These are phyloP conservation scores for Tachypleus tridentatus DNA, from an alignment of 1,140 invertebrate species.

Conservation along the genomic window DNA sequence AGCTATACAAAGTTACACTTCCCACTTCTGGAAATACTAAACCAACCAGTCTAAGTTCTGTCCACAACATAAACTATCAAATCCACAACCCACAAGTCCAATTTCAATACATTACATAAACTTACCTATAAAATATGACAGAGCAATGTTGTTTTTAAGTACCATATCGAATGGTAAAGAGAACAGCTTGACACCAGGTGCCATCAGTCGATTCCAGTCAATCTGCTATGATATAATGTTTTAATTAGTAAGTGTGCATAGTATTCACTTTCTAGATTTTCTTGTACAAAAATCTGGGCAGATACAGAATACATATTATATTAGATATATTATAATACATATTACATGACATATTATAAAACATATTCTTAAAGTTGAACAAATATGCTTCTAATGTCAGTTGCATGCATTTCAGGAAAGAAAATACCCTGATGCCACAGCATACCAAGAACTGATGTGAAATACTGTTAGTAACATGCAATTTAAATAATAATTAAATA, in stretches of 20 bases:
- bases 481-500: too few relatives aligned
- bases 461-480: too few relatives aligned
- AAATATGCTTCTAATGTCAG: too few relatives aligned
- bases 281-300: conserved; percentile 16
- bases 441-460: too few relatives aligned
- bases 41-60: too few relatives aligned
- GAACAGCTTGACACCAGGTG: conserved; percentile 48
- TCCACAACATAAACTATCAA: background rate
- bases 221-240: conserved; percentile 30
- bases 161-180: conserved; percentile 59
- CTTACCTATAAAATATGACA: conserved; percentile 58
- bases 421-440: too few relatives aligned
- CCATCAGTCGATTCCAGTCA: conserved; percentile 42
- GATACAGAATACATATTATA: background rate
- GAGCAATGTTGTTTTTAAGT: conserved; percentile 63
- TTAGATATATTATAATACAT: background rate
- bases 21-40: too few relatives aligned
- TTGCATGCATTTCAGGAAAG: too few relatives aligned
- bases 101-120: background rate
- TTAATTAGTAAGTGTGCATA: too few relatives aligned
- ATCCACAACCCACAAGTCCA: background rate
- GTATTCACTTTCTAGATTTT: too few relatives aligned
- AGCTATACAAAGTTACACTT: too few relatives aligned
- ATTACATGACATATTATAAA: background rate
- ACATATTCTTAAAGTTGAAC: too few relatives aligned